Evolutionary conservation across 1,140 invertebrate species (phyloP), one percentile per base, ranked within the genome.

Genomic region (Drosophila busckii): DNA sequence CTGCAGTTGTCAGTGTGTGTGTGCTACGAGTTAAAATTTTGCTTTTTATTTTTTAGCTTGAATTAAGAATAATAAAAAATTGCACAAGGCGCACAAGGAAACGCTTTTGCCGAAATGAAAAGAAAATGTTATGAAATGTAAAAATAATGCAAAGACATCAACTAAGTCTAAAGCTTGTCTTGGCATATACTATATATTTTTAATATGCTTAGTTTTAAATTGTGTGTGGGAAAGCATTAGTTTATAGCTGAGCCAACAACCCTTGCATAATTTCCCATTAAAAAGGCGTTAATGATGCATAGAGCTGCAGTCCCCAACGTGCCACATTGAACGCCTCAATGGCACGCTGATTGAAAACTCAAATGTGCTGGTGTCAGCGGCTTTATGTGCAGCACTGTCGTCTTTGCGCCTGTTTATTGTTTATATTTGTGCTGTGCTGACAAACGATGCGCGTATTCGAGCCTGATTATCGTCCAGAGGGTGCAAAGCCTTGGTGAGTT

Each of bases 291-390:
- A 78, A 80, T 80, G 63, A 80, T 80, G 68, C 68, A 42, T 67
- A 66, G 31, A 52, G 40, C 48, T 41, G 31, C 32, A 50, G 26
- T 45, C 52, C 26, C 42, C 46, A 52, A 65, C 80, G 82, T 84
- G 80, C 62, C 60, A 44, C 37, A 49, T 28, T 53, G 41, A 42
- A 80, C 69, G 80, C 80, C 49, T 84, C 69, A 80, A 65, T 84
- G 82, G 56, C 69, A 45, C 31, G 13, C 69, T 84, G 80, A 84
- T 73, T 84, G 80, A 84, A 80, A 73, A 67, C 58, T 64, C 62
- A 48, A 70, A 70, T 80, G 71, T 67, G 73, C 19, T 15, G 17
- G 20, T 58, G 64, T 67, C 63, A 63, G 16, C 40, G 35, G 20
- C 19, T 32, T 35, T 2, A 16, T 26, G 10, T 17, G 37, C 9